Conservation (phyloP, 2,888 invertebrate species). For the Drosophila tripunctata region DNA sequence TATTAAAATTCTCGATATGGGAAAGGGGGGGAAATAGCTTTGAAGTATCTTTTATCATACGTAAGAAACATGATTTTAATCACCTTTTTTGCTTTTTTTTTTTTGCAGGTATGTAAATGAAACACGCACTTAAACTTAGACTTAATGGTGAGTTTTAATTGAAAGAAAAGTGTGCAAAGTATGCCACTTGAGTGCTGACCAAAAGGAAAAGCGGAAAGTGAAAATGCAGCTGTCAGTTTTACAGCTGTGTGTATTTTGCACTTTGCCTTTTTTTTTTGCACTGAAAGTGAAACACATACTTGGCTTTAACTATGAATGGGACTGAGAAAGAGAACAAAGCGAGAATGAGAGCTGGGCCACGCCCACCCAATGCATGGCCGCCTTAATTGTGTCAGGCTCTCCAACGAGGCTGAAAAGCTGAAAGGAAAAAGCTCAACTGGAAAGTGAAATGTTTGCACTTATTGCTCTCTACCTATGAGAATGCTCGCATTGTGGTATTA, state of each 20-base stretch:
- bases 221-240: slow-evolving; percentile 20
- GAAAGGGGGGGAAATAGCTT: slow-evolving; percentile 9
- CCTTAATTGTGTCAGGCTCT: slow-evolving; percentile 47
- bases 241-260: not conserved
- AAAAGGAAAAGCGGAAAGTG: not conserved
- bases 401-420: not conserved
- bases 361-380: slow-evolving; percentile 9
- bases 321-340: not conserved
- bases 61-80: slow-evolving; percentile 11
- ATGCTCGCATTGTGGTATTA: slow-evolving; percentile 28
- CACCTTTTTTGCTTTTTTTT: slow-evolving; percentile 10
- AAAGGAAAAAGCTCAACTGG: slow-evolving; percentile 21
- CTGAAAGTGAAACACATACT: slow-evolving; percentile 39
- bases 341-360: not conserved
- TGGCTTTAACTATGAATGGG: not conserved
- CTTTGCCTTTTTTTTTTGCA: not conserved
- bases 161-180: slow-evolving; percentile 6
- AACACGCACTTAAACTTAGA: not conserved
- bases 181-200: slow-evolving; percentile 14
- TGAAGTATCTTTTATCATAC: slow-evolving; percentile 11
- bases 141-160: slow-evolving; percentile 16
- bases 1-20: too few species aligned
- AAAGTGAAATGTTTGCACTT: slow-evolving; percentile 63
- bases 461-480: slow-evolving; percentile 35
- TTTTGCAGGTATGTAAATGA: slow-evolving; percentile 59